A percentile compares a stretch with the other conserved stretches of the same genome.
Evolutionary conservation across 2,113 vertebrate genomes (phyloP).

Genomic region (Oryzias javanicus): DNA sequence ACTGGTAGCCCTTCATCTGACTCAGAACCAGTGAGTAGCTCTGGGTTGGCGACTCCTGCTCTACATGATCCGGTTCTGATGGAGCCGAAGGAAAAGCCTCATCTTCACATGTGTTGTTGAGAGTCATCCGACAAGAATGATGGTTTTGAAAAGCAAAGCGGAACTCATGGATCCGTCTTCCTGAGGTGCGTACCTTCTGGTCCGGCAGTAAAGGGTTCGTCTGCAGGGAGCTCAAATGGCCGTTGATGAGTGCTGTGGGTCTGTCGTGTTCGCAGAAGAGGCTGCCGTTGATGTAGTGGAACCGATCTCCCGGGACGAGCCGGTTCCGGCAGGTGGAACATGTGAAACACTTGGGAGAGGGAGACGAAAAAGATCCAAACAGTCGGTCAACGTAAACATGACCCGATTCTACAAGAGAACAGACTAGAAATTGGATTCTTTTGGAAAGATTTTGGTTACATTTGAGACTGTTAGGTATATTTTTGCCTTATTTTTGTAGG

Average conservation of each 20-base stretch:
- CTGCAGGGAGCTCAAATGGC: conserved; percentile 99
- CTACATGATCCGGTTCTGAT: too few relatives aligned
- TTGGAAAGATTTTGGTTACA: too few relatives aligned
- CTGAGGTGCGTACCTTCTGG: conserved; percentile 90
- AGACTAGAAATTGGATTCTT: too few relatives aligned
- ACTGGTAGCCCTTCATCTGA: too few relatives aligned
- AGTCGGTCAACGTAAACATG: too few relatives aligned
- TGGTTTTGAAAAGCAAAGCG: conserved; percentile 93
- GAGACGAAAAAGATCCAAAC: background rate
- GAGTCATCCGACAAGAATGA: conserved; percentile 87
- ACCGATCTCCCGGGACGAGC: conserved; percentile 96
- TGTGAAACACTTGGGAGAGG: conserved; percentile 91
- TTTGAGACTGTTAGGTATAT: too few relatives aligned
- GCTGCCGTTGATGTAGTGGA: conserved; percentile 99
- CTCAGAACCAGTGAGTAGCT: too few relatives aligned
- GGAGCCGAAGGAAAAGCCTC: conserved; percentile 26
- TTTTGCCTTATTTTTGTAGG: too few relatives aligned
- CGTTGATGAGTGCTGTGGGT: conserved; percentile 99
- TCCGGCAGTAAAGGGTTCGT: conserved; percentile 98
- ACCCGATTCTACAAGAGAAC: too few relatives aligned
- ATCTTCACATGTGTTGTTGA: conserved; percentile 43
- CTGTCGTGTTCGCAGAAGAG: conserved; percentile 99
- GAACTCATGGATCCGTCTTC: conserved; percentile 84
- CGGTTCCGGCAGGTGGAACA: conserved; percentile 99
- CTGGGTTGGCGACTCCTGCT: too few relatives aligned